A percentile compares a stretch with the other conserved stretches of the same genome.
phyloP scores from a whole-genome alignment of 2,113 vertebrate species.

The Larimichthys polyactis region DNA sequence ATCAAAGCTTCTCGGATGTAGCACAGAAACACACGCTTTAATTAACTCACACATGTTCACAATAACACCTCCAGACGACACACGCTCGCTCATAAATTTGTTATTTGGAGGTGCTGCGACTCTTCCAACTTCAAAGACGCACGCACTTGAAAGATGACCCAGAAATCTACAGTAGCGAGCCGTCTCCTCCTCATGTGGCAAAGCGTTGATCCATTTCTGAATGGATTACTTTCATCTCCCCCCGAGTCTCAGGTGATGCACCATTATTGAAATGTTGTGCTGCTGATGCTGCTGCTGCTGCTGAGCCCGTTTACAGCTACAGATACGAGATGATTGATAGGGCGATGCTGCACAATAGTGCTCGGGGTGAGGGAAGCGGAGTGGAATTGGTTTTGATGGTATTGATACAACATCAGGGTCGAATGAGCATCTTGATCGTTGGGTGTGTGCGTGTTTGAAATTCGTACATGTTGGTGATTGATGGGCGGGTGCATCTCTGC shows the following conservation, averaged over 20 bases:
- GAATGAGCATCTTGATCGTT: not conserved
- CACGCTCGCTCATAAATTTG: constrained; percentile 25
- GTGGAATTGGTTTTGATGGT: constrained; percentile 14
- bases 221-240: constrained; percentile 57
- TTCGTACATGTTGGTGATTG: constrained; percentile 2
- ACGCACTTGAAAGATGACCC: constrained; percentile 57
- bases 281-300: not conserved
- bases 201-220: constrained; percentile 54
- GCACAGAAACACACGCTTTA: constrained; percentile 6
- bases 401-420: constrained; percentile 6
- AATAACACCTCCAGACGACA: constrained; percentile 30
- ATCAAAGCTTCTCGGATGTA: not conserved
- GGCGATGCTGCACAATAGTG: constrained; percentile 22
- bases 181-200: constrained; percentile 31
- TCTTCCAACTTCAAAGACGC: constrained; percentile 63
- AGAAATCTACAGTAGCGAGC: constrained; percentile 54
- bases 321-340: constrained; percentile 55
- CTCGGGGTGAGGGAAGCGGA: not conserved
- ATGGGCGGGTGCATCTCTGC: constrained; percentile 11
- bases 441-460: constrained; percentile 8
- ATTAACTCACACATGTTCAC: constrained; percentile 13
- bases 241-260: constrained; percentile 62
- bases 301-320: constrained; percentile 10
- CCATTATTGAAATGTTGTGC: constrained; percentile 58
- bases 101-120: constrained; percentile 18